Evolutionary conservation across 2,888 invertebrate species (phyloP).

Genomic region (Strigamia transsilvanica): DNA sequence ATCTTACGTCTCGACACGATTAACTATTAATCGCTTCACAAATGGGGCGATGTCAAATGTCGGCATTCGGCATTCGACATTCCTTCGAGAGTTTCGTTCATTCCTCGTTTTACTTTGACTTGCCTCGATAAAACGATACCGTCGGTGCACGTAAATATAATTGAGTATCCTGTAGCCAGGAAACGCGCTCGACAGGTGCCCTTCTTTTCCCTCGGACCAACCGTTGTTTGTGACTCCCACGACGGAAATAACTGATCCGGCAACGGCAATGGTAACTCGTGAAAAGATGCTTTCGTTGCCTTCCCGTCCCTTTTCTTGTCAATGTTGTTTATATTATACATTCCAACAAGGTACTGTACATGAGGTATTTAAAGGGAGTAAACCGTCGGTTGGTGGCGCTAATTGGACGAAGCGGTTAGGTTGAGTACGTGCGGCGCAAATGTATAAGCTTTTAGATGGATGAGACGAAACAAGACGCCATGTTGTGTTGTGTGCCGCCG

Average conservation of each 20-base stretch:
- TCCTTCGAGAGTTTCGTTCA: not conserved
- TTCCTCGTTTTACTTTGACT: not conserved
- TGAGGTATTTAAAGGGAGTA: not conserved
- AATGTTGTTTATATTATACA: too few relatives aligned
- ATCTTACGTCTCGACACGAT: too few relatives aligned
- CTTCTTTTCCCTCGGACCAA: not conserved
- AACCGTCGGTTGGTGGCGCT: not conserved
- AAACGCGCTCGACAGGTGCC: not conserved
- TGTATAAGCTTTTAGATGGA: not conserved
- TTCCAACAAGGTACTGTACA: too few relatives aligned
- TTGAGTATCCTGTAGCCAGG: not conserved
- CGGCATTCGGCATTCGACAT: too few relatives aligned
- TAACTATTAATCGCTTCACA: too few relatives aligned
- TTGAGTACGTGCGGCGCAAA: not conserved
- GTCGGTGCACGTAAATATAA: conserved; percentile 13
- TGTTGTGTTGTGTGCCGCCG: not conserved
- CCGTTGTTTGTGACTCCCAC: not conserved
- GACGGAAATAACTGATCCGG: not conserved
- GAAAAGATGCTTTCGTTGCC: not conserved
- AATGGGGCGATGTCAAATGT: too few relatives aligned
- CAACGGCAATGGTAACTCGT: not conserved
- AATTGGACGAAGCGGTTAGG: not conserved
- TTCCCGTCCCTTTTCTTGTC: not conserved
- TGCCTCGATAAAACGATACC: not conserved
- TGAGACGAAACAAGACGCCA: not conserved